Conservation (phyloP, 2,888 invertebrate genomes). For the Pterobdella sp. region DNA sequence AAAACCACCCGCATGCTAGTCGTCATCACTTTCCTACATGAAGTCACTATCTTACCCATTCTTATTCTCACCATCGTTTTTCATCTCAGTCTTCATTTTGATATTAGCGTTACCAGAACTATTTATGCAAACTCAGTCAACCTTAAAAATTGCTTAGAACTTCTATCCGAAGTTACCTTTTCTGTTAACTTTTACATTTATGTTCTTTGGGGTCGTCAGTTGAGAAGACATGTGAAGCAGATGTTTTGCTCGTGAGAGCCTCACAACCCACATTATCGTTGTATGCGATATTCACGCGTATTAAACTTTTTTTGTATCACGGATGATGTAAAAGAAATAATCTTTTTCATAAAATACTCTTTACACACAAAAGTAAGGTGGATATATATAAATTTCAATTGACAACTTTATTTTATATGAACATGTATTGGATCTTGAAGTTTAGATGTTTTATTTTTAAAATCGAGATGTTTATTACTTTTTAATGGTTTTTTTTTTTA, state of each 20-base stretch:
- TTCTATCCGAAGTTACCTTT: slow-evolving; percentile 43
- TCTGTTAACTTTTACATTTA: slow-evolving; percentile 45
- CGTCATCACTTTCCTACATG: slow-evolving; percentile 42
- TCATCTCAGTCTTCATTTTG: slow-evolving; percentile 37
- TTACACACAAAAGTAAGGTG: too few species aligned
- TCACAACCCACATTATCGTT: too few species aligned
- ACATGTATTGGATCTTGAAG: too few species aligned
- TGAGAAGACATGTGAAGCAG: slow-evolving; percentile 41
- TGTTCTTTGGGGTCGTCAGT: slow-evolving; percentile 43
- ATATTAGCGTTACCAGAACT: slow-evolving; percentile 31
- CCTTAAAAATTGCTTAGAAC: slow-evolving; percentile 38
- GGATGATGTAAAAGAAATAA: too few species aligned
- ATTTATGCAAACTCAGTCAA: slow-evolving; percentile 37
- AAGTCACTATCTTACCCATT: slow-evolving; percentile 42
- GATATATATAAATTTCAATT: too few species aligned
- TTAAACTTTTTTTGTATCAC: too few species aligned
- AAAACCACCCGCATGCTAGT: slow-evolving; percentile 44
- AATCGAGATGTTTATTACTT: too few species aligned
- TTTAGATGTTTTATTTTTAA: too few species aligned
- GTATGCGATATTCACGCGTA: too few species aligned
- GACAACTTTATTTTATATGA: too few species aligned
- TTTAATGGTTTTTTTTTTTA: too few species aligned
- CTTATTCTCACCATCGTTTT: slow-evolving; percentile 41
- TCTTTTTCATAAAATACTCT: too few species aligned
- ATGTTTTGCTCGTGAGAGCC: slow-evolving; percentile 39